Percentiles rank a stretch among this genome's conserved stretches.
Conservation (phyloP, 2,113 vertebrate species). For the Hippocampus mohnikei region DNA sequence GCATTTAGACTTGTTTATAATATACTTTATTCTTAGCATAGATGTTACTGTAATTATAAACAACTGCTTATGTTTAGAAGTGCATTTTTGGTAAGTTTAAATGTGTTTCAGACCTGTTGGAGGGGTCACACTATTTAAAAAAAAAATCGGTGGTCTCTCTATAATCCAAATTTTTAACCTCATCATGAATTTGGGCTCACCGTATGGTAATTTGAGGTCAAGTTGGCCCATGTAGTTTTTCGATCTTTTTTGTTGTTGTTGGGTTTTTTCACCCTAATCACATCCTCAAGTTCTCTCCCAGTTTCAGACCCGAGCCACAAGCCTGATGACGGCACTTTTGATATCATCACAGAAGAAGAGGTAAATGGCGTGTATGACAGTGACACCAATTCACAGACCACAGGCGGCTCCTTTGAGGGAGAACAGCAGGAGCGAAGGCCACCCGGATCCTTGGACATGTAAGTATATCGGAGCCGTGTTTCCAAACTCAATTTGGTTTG, state of each 20-base stretch:
- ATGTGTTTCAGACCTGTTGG: too few relatives aligned
- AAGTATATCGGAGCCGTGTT: conserved; percentile 56
- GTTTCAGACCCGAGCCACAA: conserved; percentile 66
- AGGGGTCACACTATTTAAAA: too few relatives aligned
- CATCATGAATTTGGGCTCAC: too few relatives aligned
- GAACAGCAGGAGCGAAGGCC: conserved; percentile 66
- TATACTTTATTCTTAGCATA: too few relatives aligned
- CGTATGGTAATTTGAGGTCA: too few relatives aligned
- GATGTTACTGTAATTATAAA: too few relatives aligned
- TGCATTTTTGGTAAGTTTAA: too few relatives aligned
- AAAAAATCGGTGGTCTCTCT: too few relatives aligned
- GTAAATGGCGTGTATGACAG: conserved; percentile 85
- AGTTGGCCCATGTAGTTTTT: not conserved
- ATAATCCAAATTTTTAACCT: too few relatives aligned
- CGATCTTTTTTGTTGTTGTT: not conserved
- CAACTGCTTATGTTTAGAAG: too few relatives aligned
- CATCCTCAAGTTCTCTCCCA: conserved; percentile 20
- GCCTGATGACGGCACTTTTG: conserved; percentile 81
- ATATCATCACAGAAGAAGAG: conserved; percentile 96
- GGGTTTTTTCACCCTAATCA: not conserved
- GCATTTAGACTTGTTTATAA: too few relatives aligned
- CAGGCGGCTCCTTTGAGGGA: conserved; percentile 72
- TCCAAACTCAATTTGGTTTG: not conserved
- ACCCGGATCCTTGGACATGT: conserved; percentile 72
- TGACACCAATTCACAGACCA: conserved; percentile 68